These are phyloP conservation scores for Drosophila peninsularis DNA, from an alignment of 2,888 invertebrate genomes.

Conservation along the genomic window DNA sequence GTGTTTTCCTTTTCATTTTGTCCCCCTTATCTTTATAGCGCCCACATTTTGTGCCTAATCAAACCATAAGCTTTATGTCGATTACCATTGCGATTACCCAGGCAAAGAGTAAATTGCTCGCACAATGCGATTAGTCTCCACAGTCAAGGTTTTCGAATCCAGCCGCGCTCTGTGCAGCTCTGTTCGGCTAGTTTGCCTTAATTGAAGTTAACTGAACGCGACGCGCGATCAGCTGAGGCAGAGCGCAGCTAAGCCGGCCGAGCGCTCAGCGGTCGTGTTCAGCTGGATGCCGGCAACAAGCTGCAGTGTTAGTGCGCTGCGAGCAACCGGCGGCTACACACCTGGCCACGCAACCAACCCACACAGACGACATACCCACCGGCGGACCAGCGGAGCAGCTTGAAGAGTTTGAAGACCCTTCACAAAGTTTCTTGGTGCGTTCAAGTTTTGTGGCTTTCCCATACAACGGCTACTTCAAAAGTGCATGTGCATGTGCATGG, in stretches of 20 bases:
- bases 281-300: slow-evolving; percentile 49
- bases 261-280: slow-evolving; percentile 42
- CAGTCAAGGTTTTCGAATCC: slow-evolving; percentile 45
- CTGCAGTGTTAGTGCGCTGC: slow-evolving; percentile 69
- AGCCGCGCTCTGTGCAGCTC: slow-evolving; percentile 24
- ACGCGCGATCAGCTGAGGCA: slow-evolving; percentile 36
- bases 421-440: slow-evolving; percentile 62
- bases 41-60: slow-evolving; percentile 57
- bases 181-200: slow-evolving; percentile 42
- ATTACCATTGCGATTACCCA: slow-evolving; percentile 53
- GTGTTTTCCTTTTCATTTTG: slow-evolving; percentile 11
- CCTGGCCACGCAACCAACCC: slow-evolving; percentile 54
- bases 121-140: slow-evolving; percentile 35
- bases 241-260: slow-evolving; percentile 29
- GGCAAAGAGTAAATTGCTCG: slow-evolving; percentile 40
- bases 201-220: slow-evolving; percentile 64
- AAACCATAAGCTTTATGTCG: slow-evolving; percentile 77
- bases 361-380: slow-evolving; percentile 1
- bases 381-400: slow-evolving; percentile 10
- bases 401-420: slow-evolving; percentile 36
- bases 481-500: slow-evolving; percentile 15
- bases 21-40: slow-evolving; percentile 63
- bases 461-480: slow-evolving; percentile 15
- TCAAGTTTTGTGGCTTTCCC: slow-evolving; percentile 50
- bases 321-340: slow-evolving; percentile 72